These are phyloP conservation scores for Entomobrya proxima DNA, from an alignment of 2,888 invertebrate species.

Conservation along the genomic window DNA sequence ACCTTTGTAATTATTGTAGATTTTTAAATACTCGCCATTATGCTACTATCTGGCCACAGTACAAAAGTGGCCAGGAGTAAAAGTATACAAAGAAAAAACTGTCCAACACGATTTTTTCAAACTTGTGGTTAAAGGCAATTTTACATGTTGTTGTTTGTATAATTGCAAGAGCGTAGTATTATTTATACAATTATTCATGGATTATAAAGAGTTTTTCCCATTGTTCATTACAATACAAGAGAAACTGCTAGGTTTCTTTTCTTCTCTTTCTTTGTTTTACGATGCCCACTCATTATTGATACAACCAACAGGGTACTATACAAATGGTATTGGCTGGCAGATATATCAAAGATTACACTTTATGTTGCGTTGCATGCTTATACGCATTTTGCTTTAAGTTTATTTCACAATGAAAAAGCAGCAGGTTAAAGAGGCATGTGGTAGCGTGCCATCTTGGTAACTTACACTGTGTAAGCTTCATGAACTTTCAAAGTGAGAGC, in stretches of 20 bases:
- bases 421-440: conserved; percentile 1
- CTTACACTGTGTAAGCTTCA: conserved; percentile 7
- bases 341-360: neutral
- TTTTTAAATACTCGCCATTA: too few relatives aligned
- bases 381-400: neutral
- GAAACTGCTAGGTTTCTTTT: neutral
- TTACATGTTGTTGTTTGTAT: conserved; percentile 18
- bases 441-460: too few relatives aligned
- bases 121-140: conserved; percentile 44
- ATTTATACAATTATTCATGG: neutral
- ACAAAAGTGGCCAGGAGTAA: too few relatives aligned
- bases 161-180: neutral
- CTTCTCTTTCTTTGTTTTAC: conserved; percentile 29
- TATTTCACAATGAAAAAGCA: conserved; percentile 21
- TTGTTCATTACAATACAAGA: neutral
- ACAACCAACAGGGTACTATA: neutral
- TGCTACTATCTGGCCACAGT: too few relatives aligned
- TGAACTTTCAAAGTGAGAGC: neutral
- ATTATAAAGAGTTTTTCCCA: neutral
- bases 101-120: neutral
- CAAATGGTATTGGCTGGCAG: conserved; percentile 14
- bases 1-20: neutral
- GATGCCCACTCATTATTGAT: neutral
- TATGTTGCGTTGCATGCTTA: neutral
- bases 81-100: neutral